Percentiles rank a stretch among this genome's conserved stretches.
phyloP scores from a whole-genome alignment of 2,888 invertebrate genomes.

The Clitarchus hookeri region DNA sequence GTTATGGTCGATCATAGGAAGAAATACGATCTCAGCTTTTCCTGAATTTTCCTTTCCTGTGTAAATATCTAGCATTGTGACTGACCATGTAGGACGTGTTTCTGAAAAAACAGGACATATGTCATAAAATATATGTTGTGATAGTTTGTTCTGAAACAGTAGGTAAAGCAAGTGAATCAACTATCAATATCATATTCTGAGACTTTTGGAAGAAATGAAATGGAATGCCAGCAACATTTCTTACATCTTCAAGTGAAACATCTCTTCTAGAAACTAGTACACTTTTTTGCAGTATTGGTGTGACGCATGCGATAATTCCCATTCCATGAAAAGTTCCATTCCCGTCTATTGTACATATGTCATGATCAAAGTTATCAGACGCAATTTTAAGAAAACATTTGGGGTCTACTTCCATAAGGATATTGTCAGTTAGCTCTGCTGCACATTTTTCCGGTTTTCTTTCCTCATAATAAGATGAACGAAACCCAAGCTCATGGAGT shows the following conservation, averaged over 20 bases:
- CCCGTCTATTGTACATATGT: constrained; percentile 11
- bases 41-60: not conserved
- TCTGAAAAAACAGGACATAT: not conserved
- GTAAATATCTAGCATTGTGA: constrained; percentile 4
- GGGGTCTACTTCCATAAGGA: not conserved
- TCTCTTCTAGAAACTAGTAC: not conserved
- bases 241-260: not conserved
- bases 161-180: not conserved
- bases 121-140: not conserved
- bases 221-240: not conserved
- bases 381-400: not conserved
- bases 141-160: not conserved
- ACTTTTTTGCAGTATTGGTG: not conserved
- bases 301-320: not conserved
- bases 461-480: not conserved
- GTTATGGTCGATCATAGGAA: not conserved
- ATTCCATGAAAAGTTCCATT: constrained; percentile 2
- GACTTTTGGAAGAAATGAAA: constrained; percentile 11
- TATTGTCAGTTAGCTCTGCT: not conserved
- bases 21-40: not conserved
- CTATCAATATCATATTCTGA: not conserved
- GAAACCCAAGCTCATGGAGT: not conserved
- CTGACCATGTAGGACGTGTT: not conserved
- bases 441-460: not conserved
- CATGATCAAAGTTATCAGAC: constrained; percentile 1